Base-by-base conservation (phyloP, 2,797 vertebrate genomes). In the Todus mexicanus region DNA sequence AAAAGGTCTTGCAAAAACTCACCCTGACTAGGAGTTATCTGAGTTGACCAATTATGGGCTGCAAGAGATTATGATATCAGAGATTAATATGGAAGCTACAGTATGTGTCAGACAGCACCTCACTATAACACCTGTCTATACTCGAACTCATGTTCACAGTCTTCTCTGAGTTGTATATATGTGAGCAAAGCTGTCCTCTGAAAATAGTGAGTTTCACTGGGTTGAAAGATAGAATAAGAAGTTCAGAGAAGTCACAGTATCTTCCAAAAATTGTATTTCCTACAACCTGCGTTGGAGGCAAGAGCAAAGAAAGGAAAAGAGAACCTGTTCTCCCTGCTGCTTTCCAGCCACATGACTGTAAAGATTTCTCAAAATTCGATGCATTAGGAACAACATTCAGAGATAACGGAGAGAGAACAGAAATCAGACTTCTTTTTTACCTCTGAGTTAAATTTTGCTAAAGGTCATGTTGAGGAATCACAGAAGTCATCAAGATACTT, bases 21-120 rank as follows among this genome's bases (percentile, higher is more conserved):
- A 26, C n/a, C 20, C 14, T 37, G 25, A n/a, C 15, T 1, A n/a
- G 35, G 35, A 47, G 11, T 5, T 64, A 10, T n/a, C 50, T 27
- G 14, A 63, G 16, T n/a, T 33, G 48, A n/a, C 22, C n/a, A 27
- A 0, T 4, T 11, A 4, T 15, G 38, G 20, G 2, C 4, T 17
- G 17, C 31, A 37, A 66, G 16, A 48, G 16, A 4, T 76, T 26
- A 8, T 26, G 18, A 3, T 29, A 29, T 1, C 43, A 12, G 33
- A 71, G 11, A 25, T 68, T 19, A 14, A n/a, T 48, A 9, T 42
- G 33, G 57, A 59, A 78, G 6, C 12, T 54, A 25, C 5, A 23
- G 3, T 7, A 4, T 3, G 4, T 15, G 19, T 63, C 37, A 35
- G 17, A 9, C 8, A 87, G 3, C 6, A 11, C 79, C 12, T 38